Conservation (phyloP, 2,797 vertebrate species). For the Aplochiton taeniatus region DNA sequence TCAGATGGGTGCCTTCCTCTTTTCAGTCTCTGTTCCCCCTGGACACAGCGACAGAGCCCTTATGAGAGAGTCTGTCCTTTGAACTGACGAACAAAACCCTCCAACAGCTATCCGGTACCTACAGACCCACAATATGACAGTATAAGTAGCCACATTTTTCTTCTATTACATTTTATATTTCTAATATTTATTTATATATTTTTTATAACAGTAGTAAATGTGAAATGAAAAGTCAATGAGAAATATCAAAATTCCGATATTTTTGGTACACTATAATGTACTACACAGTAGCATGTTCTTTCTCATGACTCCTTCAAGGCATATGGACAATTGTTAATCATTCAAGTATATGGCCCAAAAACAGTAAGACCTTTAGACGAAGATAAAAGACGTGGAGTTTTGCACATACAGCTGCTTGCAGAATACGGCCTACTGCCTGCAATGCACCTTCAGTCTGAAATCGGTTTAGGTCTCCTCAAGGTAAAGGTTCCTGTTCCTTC, state of each 20-base stretch:
- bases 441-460: background rate
- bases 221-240: too few relatives aligned
- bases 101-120: too few relatives aligned
- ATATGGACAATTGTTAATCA: background rate
- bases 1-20: background rate
- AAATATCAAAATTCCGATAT: too few relatives aligned
- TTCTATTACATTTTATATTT: too few relatives aligned
- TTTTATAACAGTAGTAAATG: too few relatives aligned
- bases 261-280: too few relatives aligned
- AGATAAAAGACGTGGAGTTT: slow-evolving; percentile 2
- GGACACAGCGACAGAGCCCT: background rate
- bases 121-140: too few relatives aligned
- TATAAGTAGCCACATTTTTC: too few relatives aligned
- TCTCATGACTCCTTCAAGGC: background rate
- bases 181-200: too few relatives aligned
- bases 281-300: background rate
- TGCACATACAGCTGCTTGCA: background rate
- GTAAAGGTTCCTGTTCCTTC: too few relatives aligned
- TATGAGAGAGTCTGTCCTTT: slow-evolving; percentile 1
- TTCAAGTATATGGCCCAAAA: background rate
- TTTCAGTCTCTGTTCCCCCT: background rate
- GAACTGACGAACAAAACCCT: slow-evolving; percentile 3
- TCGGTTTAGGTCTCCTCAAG: background rate
- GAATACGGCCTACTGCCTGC: background rate
- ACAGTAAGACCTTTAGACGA: background rate